A percentile compares a stretch with the other conserved stretches of the same genome.
Evolutionary conservation across 1,140 invertebrate species (phyloP).

Genomic region (Bombus consobrinus): DNA sequence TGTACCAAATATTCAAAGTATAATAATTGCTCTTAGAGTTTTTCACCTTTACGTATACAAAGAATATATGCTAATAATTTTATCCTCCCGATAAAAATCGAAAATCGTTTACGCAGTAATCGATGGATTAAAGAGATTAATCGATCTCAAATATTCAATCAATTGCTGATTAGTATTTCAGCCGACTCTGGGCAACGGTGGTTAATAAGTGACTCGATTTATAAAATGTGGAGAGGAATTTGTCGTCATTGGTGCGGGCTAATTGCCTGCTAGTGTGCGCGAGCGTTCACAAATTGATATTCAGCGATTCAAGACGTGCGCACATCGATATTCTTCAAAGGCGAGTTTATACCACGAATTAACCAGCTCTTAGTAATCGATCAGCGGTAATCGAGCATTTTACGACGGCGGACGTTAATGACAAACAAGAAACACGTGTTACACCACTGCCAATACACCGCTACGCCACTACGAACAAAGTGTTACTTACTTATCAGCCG

Average conservation of each 20-base stretch:
- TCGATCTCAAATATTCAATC: neutral
- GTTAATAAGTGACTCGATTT: neutral
- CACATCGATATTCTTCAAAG: slow-evolving; percentile 32
- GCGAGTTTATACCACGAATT: neutral
- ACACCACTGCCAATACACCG: neutral
- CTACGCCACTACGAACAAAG: too few relatives aligned
- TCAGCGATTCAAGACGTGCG: slow-evolving; percentile 5
- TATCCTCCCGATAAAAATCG: neutral
- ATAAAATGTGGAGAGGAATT: neutral
- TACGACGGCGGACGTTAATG: slow-evolving; percentile 13
- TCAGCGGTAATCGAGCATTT: slow-evolving; percentile 34
- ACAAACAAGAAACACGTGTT: slow-evolving; percentile 20
- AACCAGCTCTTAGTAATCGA: slow-evolving; percentile 8
- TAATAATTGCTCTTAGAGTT: neutral
- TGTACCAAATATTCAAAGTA: neutral
- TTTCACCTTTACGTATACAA: neutral
- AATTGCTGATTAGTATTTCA: neutral
- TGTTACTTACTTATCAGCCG: slow-evolving; percentile 10
- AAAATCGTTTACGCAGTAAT: neutral
- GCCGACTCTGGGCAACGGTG: neutral
- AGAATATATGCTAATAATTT: neutral
- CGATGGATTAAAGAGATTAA: neutral
- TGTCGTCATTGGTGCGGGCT: slow-evolving; percentile 2
- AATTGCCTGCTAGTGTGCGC: neutral
- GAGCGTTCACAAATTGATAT: slow-evolving; percentile 32